Evolutionary conservation across 2,113 vertebrate species (phyloP).

Genomic region (Tetrao urogallus): DNA sequence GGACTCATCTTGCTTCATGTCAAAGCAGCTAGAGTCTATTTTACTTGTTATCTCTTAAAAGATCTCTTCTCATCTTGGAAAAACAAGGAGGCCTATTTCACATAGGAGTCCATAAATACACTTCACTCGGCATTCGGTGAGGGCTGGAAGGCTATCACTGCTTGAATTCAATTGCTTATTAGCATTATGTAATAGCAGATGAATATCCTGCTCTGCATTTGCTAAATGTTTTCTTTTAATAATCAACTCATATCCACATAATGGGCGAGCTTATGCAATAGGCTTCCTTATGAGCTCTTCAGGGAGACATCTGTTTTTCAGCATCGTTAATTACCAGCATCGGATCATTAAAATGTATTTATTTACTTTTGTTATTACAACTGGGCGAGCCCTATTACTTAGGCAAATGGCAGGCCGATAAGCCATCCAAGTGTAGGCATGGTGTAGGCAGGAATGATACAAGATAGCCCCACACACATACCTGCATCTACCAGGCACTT

Average conservation of each 20-base stretch:
- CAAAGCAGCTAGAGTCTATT: conserved; percentile 46
- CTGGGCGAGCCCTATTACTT: conserved; percentile 31
- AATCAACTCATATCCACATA: conserved; percentile 42
- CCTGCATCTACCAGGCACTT: not conserved
- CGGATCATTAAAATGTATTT: conserved; percentile 56
- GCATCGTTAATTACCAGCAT: conserved; percentile 46
- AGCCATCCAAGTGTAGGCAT: not conserved
- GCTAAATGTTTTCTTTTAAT: conserved; percentile 77
- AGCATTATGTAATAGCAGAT: conserved; percentile 64
- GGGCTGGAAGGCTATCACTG: not conserved
- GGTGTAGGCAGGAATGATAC: conserved; percentile 25
- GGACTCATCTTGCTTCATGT: conserved; percentile 58
- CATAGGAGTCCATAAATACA: not conserved
- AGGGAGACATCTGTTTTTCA: conserved; percentile 69
- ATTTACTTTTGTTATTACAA: conserved; percentile 63
- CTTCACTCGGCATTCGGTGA: not conserved
- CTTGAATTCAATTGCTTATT: conserved; percentile 15
- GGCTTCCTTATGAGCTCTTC: not conserved
- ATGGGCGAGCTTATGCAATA: conserved; percentile 62
- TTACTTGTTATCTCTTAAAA: conserved; percentile 58
- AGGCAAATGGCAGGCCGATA: not conserved
- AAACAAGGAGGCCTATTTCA: conserved; percentile 42
- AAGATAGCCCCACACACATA: not conserved
- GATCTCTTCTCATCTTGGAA: conserved; percentile 45
- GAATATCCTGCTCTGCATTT: conserved; percentile 52